phyloP scores from a whole-genome alignment of 2,113 vertebrate genomes.

The Hucho hucho region DNA sequence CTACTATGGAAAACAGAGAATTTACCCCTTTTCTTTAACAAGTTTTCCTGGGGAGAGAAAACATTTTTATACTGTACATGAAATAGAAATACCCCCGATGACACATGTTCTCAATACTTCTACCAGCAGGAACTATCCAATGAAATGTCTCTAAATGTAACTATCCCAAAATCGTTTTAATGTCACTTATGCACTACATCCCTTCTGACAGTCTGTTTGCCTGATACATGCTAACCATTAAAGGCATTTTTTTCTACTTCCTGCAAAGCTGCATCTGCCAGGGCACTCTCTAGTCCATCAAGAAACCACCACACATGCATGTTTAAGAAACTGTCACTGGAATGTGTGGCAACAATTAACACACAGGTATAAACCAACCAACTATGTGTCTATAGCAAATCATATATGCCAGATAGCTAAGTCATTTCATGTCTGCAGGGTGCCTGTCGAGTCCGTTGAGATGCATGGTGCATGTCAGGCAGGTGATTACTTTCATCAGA shows the following conservation, averaged over 20 bases:
- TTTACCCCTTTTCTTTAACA: constrained; percentile 11
- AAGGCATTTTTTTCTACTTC: constrained; percentile 27
- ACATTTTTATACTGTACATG: constrained; percentile 30
- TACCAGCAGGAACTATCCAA: constrained; percentile 38
- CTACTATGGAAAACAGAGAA: not conserved
- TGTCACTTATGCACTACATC: constrained; percentile 62
- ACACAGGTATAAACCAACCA: not conserved
- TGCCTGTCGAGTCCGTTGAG: not conserved
- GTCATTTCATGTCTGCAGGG: not conserved
- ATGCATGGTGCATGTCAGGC: not conserved
- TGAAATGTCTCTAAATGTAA: constrained; percentile 61
- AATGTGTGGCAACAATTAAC: not conserved
- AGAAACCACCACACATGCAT: not conserved
- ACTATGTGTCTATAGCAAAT: not conserved
- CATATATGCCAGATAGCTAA: not conserved
- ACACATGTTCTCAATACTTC: constrained; percentile 55
- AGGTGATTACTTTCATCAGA: not conserved
- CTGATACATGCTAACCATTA: constrained; percentile 39
- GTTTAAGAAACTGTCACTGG: not conserved
- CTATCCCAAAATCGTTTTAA: constrained; percentile 62
- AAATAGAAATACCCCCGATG: constrained; percentile 65
- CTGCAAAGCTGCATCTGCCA: constrained; percentile 9
- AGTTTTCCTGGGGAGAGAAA: constrained; percentile 41
- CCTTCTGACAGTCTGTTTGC: constrained; percentile 59
- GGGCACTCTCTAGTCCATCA: constrained; percentile 15